These are phyloP conservation scores for Pangasius mekongensis DNA, from an alignment of 2,797 vertebrate genomes.

Conservation along the genomic window DNA sequence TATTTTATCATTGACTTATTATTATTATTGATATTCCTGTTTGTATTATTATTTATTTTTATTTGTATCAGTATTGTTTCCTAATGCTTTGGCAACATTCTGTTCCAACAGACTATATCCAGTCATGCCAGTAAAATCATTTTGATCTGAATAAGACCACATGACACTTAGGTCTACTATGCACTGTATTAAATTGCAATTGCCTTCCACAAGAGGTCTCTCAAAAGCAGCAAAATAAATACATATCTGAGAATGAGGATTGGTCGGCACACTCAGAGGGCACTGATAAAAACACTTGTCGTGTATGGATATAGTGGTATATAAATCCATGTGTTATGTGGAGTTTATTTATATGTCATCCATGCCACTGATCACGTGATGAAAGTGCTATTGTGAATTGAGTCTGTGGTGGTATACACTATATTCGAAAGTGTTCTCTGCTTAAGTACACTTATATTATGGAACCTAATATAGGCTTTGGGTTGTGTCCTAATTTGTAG, in stretches of 20 bases:
- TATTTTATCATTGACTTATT: neutral
- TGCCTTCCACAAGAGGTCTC: conserved; percentile 73
- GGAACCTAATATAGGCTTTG: neutral
- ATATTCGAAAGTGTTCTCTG: neutral
- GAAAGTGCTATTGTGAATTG: neutral
- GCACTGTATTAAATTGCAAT: conserved; percentile 31
- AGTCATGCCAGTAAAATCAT: neutral
- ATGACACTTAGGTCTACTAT: neutral
- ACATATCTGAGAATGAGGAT: neutral
- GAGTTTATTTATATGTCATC: neutral
- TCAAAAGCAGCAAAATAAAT: conserved; percentile 53
- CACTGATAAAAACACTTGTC: conserved; percentile 5
- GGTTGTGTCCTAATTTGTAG: too few species aligned
- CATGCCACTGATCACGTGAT: neutral
- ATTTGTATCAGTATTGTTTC: neutral
- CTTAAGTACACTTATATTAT: neutral
- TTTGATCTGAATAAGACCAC: neutral
- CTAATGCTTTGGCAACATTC: neutral
- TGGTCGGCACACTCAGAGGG: neutral
- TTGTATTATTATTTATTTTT: neutral
- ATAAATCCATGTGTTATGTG: neutral
- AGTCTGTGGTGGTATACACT: neutral
- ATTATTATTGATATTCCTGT: neutral
- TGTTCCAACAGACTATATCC: neutral
- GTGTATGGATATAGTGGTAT: neutral